Evolutionary conservation across 2,113 vertebrate genomes (phyloP).

Genomic region (Regulus satrapa): DNA sequence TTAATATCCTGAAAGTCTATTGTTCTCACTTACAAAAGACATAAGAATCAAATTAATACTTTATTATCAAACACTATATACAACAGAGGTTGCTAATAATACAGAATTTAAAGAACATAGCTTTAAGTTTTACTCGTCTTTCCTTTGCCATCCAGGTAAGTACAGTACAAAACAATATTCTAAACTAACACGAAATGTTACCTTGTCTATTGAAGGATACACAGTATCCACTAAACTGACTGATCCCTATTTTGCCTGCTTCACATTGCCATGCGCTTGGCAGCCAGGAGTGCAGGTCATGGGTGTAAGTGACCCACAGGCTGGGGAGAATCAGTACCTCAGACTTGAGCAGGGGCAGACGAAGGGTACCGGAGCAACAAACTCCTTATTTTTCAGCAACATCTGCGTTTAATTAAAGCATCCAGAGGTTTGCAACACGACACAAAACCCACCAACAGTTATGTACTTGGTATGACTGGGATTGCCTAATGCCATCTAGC

Average conservation of each 20-base stretch:
- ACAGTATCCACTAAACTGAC: constrained; percentile 96
- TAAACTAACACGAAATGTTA: constrained; percentile 95
- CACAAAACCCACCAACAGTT: constrained; percentile 10
- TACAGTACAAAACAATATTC: constrained; percentile 96
- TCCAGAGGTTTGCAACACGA: constrained; percentile 19
- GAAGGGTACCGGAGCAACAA: constrained; percentile 2
- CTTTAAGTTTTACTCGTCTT: constrained; percentile 80
- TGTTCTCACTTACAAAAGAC: constrained; percentile 96
- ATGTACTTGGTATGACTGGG: constrained; percentile 40
- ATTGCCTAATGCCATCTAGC: constrained; percentile 48
- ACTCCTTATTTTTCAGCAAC: constrained; percentile 26
- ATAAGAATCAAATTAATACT: constrained; percentile 99
- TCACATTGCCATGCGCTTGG: constrained; percentile 80
- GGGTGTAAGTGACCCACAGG: constrained; percentile 11
- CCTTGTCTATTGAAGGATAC: constrained; percentile 97
- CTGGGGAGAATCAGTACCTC: constrained; percentile 23
- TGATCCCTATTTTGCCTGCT: constrained; percentile 92
- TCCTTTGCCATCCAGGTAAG: constrained; percentile 91
- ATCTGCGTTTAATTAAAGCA: constrained; percentile 43
- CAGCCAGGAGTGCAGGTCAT: constrained; percentile 73
- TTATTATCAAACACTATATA: constrained; percentile 99
- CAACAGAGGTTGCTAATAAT: constrained; percentile 92
- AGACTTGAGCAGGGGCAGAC: background rate
- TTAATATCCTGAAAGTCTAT: constrained; percentile 90
- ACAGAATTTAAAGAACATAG: constrained; percentile 85